Evolutionary conservation across 2,113 vertebrate genomes (phyloP).

Genomic region (Trochalopteron elliotii): DNA sequence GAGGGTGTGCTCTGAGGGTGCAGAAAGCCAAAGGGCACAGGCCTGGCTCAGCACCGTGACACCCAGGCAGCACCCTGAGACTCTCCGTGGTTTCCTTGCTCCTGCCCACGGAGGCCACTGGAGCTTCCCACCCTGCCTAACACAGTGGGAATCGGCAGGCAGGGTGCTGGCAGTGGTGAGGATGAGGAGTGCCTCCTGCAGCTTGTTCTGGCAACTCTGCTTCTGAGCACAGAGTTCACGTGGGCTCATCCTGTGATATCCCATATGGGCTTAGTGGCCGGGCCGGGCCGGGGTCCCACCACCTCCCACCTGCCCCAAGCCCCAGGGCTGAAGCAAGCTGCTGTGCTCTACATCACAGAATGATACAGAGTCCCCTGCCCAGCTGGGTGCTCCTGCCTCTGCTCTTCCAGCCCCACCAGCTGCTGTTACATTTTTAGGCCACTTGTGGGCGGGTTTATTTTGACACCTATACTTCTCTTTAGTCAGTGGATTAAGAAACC

Average conservation of each 20-base stretch:
- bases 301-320: rapidly evolving
- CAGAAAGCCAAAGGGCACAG: neutral
- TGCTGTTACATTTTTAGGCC: neutral
- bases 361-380: too few species aligned
- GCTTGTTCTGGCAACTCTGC: neutral
- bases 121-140: neutral
- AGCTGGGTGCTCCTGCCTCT: neutral
- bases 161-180: rapidly evolving
- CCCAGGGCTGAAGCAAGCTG: neutral
- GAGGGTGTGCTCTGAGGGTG: rapidly evolving
- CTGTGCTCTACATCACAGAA: rapidly evolving
- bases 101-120: neutral
- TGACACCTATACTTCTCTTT: neutral
- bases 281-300: neutral
- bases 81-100: rapidly evolving
- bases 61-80: neutral
- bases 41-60: rapidly evolving
- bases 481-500: neutral
- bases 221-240: rapidly evolving
- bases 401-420: neutral
- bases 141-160: rapidly evolving
- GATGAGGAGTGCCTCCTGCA: neutral
- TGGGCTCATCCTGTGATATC: neutral
- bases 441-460: neutral
- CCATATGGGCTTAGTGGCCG: rapidly evolving